Base-by-base conservation (phyloP, 2,797 vertebrate genomes). In the Myiothlypis coronata region DNA sequence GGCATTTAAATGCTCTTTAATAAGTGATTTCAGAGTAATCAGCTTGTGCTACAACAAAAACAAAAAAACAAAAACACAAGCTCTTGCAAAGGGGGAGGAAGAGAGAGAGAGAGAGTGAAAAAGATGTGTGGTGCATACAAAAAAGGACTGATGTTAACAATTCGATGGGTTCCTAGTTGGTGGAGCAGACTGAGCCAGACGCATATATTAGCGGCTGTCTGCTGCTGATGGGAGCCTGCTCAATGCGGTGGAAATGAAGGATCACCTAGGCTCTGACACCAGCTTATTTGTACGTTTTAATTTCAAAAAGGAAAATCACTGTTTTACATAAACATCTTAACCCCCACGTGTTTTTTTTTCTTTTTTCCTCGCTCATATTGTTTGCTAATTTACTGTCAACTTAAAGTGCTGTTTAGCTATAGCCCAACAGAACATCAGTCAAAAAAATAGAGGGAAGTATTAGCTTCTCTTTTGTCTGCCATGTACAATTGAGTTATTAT, bases 131-230 rank as follows among this genome's bases (percentile, higher is more conserved):
- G 86, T 97, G 98, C 98, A 98, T 98, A 98, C 98, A 96, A 96
- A 98, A 98, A 98, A 97, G 96, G 96, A 97, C 97, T 98, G 98
- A 98, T 98, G 97, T 98, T 98, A 98, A 98, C 97, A 98, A 98
- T 98, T 97, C 97, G 97, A 98, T 98, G 97, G 98, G 98, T 98
- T 98, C 97, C 94, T 98, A 97, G 97, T 98, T 98, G 98, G 98
- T 98, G 98, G 98, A 98, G 98, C 98, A 98, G 98, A 98, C 98
- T 98, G 98, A 99, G 98, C 98, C 98, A 99, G 99, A 99, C 98
- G 98, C 98, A 99, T 99, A 99, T 97, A 99, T 99, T 99, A 99
- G 98, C 97, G 97, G 97, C 98, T 98, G 99, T 99, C 98, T 99
- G 98, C 98, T 98, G 98, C 98, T 97, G 97, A 97, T 98, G 98